These are phyloP conservation scores for Cataglyphis albicans DNA, from an alignment of 2,888 invertebrate genomes.

Conservation along the genomic window DNA sequence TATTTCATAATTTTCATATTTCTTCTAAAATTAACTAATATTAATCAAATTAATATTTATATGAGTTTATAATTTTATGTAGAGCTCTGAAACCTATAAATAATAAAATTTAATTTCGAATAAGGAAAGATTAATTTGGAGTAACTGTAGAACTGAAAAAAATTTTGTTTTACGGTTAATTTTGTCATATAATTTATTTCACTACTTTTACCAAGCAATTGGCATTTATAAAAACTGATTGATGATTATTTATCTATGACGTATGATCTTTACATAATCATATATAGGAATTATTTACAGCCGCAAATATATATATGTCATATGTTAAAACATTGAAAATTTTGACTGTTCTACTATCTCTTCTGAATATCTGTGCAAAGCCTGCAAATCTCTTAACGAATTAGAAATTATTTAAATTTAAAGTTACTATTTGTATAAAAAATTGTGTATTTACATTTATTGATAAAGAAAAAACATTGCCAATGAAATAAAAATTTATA, in stretches of 20 bases:
- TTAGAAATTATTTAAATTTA: too few species aligned
- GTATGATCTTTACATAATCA: not conserved
- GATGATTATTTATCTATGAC: not conserved
- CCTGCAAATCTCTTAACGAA: too few species aligned
- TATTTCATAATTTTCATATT: not conserved
- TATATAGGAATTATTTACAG: not conserved
- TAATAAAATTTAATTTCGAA: not conserved
- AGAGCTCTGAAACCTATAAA: not conserved
- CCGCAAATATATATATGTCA: not conserved
- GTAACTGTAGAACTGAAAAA: not conserved
- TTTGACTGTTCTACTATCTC: too few species aligned
- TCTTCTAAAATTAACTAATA: not conserved
- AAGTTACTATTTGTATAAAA: too few species aligned
- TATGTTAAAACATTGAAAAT: too few species aligned
- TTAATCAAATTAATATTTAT: not conserved
- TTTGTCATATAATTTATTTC: not conserved
- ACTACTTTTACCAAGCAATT: not conserved
- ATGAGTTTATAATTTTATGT: slow-evolving; percentile 3
- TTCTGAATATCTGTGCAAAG: too few species aligned
- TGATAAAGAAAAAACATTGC: too few species aligned
- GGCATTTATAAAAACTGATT: not conserved
- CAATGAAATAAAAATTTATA: too few species aligned
- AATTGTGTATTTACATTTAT: too few species aligned
- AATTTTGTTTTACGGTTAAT: not conserved
- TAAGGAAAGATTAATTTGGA: not conserved